Base-by-base conservation (phyloP, 2,888 invertebrate genomes). In the Stenolophus ochropezus region DNA sequence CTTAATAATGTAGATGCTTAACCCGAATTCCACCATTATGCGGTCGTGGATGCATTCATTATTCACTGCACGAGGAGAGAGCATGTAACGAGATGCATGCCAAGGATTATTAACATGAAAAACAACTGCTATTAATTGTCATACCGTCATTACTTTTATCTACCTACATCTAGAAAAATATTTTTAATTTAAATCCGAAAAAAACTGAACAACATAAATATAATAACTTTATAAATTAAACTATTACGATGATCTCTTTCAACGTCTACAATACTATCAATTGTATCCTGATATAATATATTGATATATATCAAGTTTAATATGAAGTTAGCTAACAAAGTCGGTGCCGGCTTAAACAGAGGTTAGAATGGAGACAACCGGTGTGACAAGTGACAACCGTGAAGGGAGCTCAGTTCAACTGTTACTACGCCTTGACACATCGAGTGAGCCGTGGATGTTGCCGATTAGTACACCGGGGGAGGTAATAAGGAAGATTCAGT, bases 1-100 rank as follows among this genome's bases (percentile, higher is more conserved):
- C 73, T 80, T 80, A 80, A 80, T 80, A 80, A 80, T 80, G 80
- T 69, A 80, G 56, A 21, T 42, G 73, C 73, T 80, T 73, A 73
- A 56, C 73, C 80, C 73, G 73, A 73, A 80, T 80, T 73, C 73
- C 14, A 73, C 80, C 20, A 80, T 73, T 80, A 80, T 80, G 73
- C 71, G 49, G 18, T 69, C 33, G 65, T 47, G 49, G 51, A 49
- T 69, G 65, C 78, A 78, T 78, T 78, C 69, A 78, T 78, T 78
- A 78, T 78, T 78, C 78, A 78, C 49, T 14, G 53, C 42, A 27
- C 53, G 53, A 53, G 75, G 53, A 56, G 75, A 75, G 51, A 25
- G 11, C 73, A 8, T 16, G 65, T 69, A 69, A 69, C 65, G 33
- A 69, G 33, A 33, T 33, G 65, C 65, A 69, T 16, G 16, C 33